Conservation (phyloP, 2,888 invertebrate genomes). For the Thecocarcelia acutangulata region DNA sequence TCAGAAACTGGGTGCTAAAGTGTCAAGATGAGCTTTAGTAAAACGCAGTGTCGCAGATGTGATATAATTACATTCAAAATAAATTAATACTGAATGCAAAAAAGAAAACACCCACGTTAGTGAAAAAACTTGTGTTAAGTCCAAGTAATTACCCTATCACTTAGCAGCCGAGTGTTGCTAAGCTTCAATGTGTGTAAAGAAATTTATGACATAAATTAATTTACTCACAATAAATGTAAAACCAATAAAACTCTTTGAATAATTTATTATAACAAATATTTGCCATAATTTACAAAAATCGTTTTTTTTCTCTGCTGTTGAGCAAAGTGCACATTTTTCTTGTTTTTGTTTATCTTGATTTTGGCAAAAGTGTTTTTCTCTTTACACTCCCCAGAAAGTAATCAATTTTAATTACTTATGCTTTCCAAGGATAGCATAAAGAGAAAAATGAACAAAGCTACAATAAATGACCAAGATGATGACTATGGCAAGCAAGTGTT, state of each 20-base stretch:
- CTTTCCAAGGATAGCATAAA: not conserved
- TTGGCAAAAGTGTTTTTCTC: not conserved
- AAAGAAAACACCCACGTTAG: no score
- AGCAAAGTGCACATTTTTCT: not conserved
- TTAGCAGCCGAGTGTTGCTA: not conserved
- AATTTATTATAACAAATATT: conserved; percentile 41
- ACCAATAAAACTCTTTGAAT: conserved; percentile 5
- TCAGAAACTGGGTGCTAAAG: not conserved
- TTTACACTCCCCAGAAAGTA: conserved; percentile 49
- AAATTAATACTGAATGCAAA: no score
- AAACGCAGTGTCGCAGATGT: no score
- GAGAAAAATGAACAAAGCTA: not conserved
- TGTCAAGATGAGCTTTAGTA: not conserved
- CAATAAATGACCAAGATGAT: conserved; percentile 30
- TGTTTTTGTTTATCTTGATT: conserved; percentile 9
- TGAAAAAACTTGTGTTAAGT: no score
- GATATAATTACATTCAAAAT: no score
- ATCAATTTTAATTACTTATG: conserved; percentile 61
- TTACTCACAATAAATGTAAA: not conserved
- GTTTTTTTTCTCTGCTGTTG: not conserved
- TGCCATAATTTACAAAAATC: conserved; percentile 2
- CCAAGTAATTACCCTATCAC: not conserved
- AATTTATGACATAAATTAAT: conserved; percentile 2
- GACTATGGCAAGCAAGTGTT: conserved; percentile 1
- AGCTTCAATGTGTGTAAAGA: not conserved